Percentiles rank a stretch among this genome's conserved stretches.
Conservation (phyloP, 1,140 invertebrate species). For the Pseudomyrmex gracilis region DNA sequence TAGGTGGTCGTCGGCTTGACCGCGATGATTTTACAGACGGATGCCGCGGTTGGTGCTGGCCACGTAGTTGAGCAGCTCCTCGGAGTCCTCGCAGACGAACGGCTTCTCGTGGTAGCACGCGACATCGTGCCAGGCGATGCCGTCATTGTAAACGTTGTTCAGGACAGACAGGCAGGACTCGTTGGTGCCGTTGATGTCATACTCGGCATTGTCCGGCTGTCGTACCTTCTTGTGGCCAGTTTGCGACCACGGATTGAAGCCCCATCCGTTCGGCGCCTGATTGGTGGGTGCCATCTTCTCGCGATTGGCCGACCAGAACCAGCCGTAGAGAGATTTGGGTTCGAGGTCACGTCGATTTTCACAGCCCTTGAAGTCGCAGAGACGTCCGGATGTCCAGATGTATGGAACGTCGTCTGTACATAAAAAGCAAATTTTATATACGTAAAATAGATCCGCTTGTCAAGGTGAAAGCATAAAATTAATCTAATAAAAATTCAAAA, state of each 20-base stretch:
- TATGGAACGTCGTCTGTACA: slow-evolving; percentile 94
- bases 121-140: slow-evolving; percentile 96
- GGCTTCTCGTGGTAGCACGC: slow-evolving; percentile 97
- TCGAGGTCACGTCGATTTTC: slow-evolving; percentile 94
- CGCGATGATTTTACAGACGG: slow-evolving; percentile 87
- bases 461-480: too few relatives aligned
- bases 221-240: slow-evolving; percentile 95
- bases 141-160: slow-evolving; percentile 96
- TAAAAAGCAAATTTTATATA: background rate
- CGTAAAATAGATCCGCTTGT: background rate
- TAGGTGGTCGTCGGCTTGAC: slow-evolving; percentile 22
- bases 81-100: slow-evolving; percentile 94
- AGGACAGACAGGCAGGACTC: slow-evolving; percentile 94
- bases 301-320: slow-evolving; percentile 97
- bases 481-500: too few relatives aligned
- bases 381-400: slow-evolving; percentile 95
- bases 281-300: slow-evolving; percentile 95
- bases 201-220: slow-evolving; percentile 96
- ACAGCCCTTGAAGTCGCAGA: slow-evolving; percentile 97
- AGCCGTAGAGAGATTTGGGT: slow-evolving; percentile 93
- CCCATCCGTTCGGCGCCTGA: slow-evolving; percentile 88
- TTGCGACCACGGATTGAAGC: slow-evolving; percentile 94
- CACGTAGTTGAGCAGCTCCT: slow-evolving; percentile 94
- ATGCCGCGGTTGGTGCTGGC: slow-evolving; percentile 92
- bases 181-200: slow-evolving; percentile 94